These are phyloP conservation scores for Petroica traversi DNA, from an alignment of 2,113 vertebrate genomes.

Conservation along the genomic window DNA sequence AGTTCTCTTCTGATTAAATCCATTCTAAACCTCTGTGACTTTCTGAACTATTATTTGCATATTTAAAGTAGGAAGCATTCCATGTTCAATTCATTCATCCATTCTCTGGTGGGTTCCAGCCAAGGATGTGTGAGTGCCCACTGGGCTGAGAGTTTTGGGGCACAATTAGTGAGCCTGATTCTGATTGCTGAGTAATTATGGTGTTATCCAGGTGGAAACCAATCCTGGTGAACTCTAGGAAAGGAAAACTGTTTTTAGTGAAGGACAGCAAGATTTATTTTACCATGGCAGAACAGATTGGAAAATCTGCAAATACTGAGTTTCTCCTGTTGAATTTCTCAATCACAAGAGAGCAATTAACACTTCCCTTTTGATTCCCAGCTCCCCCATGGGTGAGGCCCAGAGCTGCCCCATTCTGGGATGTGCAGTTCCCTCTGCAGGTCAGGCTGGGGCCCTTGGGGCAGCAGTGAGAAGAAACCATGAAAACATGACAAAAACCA, in stretches of 20 bases:
- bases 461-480: background rate
- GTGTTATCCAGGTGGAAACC: background rate
- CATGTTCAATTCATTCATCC: background rate
- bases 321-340: background rate
- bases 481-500: background rate
- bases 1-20: background rate
- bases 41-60: background rate
- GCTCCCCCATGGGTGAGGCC: rapidly evolving
- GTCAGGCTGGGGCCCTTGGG: background rate
- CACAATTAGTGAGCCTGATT: background rate
- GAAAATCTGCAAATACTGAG: background rate
- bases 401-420: background rate
- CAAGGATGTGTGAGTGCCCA: background rate
- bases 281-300: background rate
- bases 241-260: background rate
- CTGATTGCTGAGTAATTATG: background rate
- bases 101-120: background rate
- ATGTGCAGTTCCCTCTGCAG: background rate
- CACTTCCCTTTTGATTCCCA: background rate
- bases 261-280: background rate
- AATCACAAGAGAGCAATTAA: background rate
- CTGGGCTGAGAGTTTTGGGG: background rate
- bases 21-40: background rate
- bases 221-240: background rate
- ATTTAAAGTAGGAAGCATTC: background rate